These are phyloP conservation scores for Dreissena rostriformis DNA, from an alignment of 1,140 invertebrate species.

Conservation along the genomic window DNA sequence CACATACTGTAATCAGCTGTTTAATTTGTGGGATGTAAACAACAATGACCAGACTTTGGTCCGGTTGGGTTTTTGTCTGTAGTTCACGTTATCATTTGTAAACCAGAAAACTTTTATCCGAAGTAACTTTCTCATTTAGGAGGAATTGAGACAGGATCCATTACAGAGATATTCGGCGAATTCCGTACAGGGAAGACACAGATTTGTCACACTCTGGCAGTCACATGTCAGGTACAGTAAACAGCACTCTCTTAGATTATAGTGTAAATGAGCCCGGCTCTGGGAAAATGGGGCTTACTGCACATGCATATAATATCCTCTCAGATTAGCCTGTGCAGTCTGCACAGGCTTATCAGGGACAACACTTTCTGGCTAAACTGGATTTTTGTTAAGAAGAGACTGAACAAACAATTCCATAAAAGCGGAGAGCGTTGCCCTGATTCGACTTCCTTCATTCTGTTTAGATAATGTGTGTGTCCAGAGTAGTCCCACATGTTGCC, in stretches of 20 bases:
- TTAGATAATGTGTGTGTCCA: too few relatives aligned
- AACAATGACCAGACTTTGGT: neutral
- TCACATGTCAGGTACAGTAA: conserved; percentile 98
- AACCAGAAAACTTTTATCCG: neutral
- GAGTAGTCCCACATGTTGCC: too few relatives aligned
- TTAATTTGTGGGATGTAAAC: neutral
- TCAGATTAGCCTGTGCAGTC: too few relatives aligned
- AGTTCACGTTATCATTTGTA: neutral
- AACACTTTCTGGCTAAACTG: too few relatives aligned
- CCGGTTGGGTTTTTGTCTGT: neutral
- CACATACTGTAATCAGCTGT: neutral
- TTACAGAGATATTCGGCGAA: conserved; percentile 99
- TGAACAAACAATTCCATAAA: too few relatives aligned
- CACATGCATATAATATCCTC: too few relatives aligned
- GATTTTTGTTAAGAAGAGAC: too few relatives aligned
- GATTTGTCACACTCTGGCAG: conserved; percentile 97
- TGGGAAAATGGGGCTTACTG: too few relatives aligned
- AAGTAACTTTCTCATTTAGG: conserved; percentile 82
- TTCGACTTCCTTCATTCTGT: too few relatives aligned
- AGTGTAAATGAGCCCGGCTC: too few relatives aligned
- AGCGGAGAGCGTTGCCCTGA: too few relatives aligned
- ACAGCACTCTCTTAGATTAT: conserved; percentile 6
- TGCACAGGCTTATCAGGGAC: too few relatives aligned
- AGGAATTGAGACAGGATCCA: conserved; percentile 99
- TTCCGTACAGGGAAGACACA: conserved; percentile 99